Evolutionary conservation across 2,113 vertebrate species (phyloP).

Genomic region (Psettodes erumei): DNA sequence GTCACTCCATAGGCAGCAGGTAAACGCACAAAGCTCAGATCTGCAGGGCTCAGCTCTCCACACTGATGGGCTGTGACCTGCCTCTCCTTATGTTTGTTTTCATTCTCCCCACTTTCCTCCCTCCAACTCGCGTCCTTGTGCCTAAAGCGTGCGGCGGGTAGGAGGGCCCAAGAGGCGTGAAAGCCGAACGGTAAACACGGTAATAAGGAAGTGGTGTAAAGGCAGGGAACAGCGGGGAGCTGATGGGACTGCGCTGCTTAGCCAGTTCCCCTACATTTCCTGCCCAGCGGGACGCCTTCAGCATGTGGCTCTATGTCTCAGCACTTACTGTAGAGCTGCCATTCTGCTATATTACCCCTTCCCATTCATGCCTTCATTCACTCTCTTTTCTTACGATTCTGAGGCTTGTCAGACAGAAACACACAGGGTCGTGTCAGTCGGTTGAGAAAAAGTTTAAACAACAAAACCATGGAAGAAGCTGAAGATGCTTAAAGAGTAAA

Average conservation of each 20-base stretch:
- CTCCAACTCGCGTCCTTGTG: slow-evolving; percentile 43
- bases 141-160: slow-evolving; percentile 76
- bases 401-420: slow-evolving; percentile 52
- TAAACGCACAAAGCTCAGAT: slow-evolving; percentile 59
- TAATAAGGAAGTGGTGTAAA: slow-evolving; percentile 94
- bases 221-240: slow-evolving; percentile 91
- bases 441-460: slow-evolving; percentile 29
- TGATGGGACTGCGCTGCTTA: slow-evolving; percentile 89
- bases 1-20: slow-evolving; percentile 61
- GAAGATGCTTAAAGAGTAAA: neutral
- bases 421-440: slow-evolving; percentile 30
- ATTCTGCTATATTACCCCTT: slow-evolving; percentile 80
- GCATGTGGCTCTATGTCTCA: slow-evolving; percentile 85
- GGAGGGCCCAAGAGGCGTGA: slow-evolving; percentile 88
- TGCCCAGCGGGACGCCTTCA: slow-evolving; percentile 90
- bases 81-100: slow-evolving; percentile 76
- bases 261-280: slow-evolving; percentile 95
- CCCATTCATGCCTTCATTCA: slow-evolving; percentile 46
- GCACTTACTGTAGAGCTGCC: slow-evolving; percentile 82
- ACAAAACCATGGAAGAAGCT: slow-evolving; percentile 27
- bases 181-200: slow-evolving; percentile 93
- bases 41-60: slow-evolving; percentile 65
- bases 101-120: slow-evolving; percentile 52
- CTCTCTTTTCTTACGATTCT: slow-evolving; percentile 44
- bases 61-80: slow-evolving; percentile 73